phyloP scores from a whole-genome alignment of 2,888 invertebrate species.

The Megastigmus dorsalis region DNA sequence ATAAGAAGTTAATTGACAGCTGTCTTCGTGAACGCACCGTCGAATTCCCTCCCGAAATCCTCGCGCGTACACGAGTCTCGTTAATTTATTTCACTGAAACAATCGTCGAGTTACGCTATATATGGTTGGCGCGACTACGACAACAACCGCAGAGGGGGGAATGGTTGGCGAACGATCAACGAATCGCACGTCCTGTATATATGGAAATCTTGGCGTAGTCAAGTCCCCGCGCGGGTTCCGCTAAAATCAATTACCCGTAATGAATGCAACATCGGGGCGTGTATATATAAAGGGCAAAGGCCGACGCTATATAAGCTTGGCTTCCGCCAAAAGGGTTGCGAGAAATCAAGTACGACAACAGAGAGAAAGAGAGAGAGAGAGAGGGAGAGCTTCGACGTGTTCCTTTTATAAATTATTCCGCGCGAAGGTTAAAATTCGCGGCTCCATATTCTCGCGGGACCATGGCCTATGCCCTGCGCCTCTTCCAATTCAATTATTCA shows the following conservation, averaged over 20 bases:
- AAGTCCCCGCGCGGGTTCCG: constrained; percentile 62
- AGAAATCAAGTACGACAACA: too few species aligned
- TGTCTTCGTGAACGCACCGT: too few species aligned
- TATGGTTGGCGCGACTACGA: background rate
- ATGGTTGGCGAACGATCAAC: background rate
- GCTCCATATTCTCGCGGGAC: constrained; percentile 41
- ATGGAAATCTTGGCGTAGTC: constrained; percentile 67
- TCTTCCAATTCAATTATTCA: constrained; percentile 44
- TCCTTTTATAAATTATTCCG: constrained; percentile 51
- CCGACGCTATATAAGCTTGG: too few species aligned
- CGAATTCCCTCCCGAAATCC: background rate
- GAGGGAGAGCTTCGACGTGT: constrained; percentile 12
- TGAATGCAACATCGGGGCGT: constrained; percentile 66
- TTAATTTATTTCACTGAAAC: constrained; percentile 26
- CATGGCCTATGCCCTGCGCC: background rate
- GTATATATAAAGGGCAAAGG: too few species aligned
- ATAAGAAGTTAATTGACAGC: too few species aligned
- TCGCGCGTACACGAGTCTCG: background rate
- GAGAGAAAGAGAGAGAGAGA: constrained; percentile 43
- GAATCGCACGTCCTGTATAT: constrained; percentile 41
- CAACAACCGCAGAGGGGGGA: too few species aligned
- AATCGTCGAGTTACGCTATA: constrained; percentile 12
- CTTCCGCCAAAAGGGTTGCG: too few species aligned
- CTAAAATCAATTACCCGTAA: constrained; percentile 69
- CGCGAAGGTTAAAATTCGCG: constrained; percentile 22